Evolutionary conservation across 2,797 vertebrate species (phyloP).

Genomic region (Phataginus tricuspis): DNA sequence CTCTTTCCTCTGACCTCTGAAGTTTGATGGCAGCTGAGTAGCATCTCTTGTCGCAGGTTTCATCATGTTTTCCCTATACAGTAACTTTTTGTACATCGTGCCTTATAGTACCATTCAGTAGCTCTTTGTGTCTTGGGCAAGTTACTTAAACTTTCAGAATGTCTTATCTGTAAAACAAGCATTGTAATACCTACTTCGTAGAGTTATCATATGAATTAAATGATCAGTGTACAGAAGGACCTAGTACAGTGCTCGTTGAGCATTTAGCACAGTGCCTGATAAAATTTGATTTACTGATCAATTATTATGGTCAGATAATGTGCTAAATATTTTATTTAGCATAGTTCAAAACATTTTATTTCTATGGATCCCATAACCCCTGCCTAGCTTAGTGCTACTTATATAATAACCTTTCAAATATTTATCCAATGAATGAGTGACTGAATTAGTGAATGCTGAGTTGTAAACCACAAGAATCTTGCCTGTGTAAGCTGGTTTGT

Average conservation of each 20-base stretch:
- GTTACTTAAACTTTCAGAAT: slow-evolving; percentile 32
- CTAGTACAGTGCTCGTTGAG: not conserved
- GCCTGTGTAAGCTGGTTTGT: not conserved
- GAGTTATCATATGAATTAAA: not conserved
- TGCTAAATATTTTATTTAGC: slow-evolving; percentile 40
- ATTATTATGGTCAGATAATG: not conserved
- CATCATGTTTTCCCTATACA: not conserved
- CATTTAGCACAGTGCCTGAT: not conserved
- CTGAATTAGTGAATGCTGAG: slow-evolving; percentile 46
- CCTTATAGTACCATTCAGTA: slow-evolving; percentile 6
- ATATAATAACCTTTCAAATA: slow-evolving; percentile 20
- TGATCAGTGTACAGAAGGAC: not conserved
- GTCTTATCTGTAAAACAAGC: not conserved
- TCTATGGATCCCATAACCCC: not conserved
- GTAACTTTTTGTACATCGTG: not conserved
- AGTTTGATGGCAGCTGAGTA: not conserved
- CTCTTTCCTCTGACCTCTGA: slow-evolving; percentile 24
- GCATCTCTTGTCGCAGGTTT: not conserved
- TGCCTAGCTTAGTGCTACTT: not conserved
- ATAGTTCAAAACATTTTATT: not conserved
- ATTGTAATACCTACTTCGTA: not conserved
- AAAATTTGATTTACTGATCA: not conserved
- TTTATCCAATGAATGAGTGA: slow-evolving; percentile 25
- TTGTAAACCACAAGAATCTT: slow-evolving; percentile 34
- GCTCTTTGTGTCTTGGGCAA: not conserved